Base-by-base conservation (phyloP, 1,140 invertebrate species). In the Acromyrmex echinatior region DNA sequence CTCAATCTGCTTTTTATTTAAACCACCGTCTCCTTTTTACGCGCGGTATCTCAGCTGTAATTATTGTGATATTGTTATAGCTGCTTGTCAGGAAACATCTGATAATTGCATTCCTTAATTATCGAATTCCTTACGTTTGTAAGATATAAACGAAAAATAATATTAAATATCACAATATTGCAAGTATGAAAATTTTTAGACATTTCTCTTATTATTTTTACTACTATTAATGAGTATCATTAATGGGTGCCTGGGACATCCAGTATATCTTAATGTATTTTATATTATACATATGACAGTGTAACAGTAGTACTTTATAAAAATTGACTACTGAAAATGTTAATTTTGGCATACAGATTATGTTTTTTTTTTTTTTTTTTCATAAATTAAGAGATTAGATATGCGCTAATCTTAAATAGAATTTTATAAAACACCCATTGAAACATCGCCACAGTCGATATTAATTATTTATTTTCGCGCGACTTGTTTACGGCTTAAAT, bases 1-100 rank as follows among this genome's bases (percentile, higher is more conserved):
- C 82, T 77, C 89, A 86, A 89, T 90, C 89, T 91, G 91, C 81
- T 90, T 91, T 91, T 91, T 90, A 90, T 65, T 53, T 66, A 86
- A 80, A 39, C 21, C 45, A 10, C 25, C 80, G 80, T 71, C 60
- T 76, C 58, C 31, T 53, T 86, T 78, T 87, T 81, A 70, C 73
- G 56, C 39, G 14, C 21, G 21, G 73, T 81, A 82, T 45, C 60
- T 81, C 14, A 66, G 62, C 18, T 35, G 21, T 68, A 87, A 87
- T 87, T 80, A 87, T 81, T 70, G 21, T 49, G 65, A 45, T 18
- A 70, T 86, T 45, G 77, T 80, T 80, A 80, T 35, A n/a, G 25
- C 18, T 35, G 39, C 65, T 86, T 81, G 80, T 86, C 65, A 62
- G 60, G 28, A n/a, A 51, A 63, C 14, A 63, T 62, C 14, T 53